These are phyloP conservation scores for Labeo calbasu DNA, from an alignment of 2,797 vertebrate species.

Conservation along the genomic window DNA sequence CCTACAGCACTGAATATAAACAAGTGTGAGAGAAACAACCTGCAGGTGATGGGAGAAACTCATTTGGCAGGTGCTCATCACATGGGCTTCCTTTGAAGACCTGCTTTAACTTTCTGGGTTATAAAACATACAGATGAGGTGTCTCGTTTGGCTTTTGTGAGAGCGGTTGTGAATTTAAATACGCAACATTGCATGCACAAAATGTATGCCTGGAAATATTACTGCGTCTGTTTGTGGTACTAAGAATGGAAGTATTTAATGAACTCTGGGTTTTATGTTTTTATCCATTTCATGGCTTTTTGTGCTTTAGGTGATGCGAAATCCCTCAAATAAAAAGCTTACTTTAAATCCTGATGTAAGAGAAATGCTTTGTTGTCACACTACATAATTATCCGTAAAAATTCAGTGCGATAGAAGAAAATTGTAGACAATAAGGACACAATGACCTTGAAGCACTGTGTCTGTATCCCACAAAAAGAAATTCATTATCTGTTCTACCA, in stretches of 20 bases:
- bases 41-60: conserved; percentile 32
- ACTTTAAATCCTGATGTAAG: conserved; percentile 9
- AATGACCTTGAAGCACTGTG: conserved; percentile 41
- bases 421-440: conserved; percentile 13
- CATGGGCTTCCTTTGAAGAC: conserved; percentile 20
- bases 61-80: conserved; percentile 14
- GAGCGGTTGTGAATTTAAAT: conserved; percentile 17
- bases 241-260: neutral
- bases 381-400: conserved; percentile 16
- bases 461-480: conserved; percentile 20
- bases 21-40: conserved; percentile 12
- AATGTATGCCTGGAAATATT: conserved; percentile 10
- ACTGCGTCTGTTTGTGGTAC: neutral
- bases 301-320: conserved; percentile 1
- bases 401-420: conserved; percentile 13
- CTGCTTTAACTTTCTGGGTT: conserved; percentile 22
- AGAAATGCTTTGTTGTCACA: conserved; percentile 16
- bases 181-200: neutral
- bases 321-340: neutral
- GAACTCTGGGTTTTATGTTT: neutral
- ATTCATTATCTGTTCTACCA: conserved; percentile 31
- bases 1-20: conserved; percentile 42
- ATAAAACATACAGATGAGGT: conserved; percentile 40
- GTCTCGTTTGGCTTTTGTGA: conserved; percentile 12
- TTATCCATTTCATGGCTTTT: neutral